Percentiles rank a stretch among this genome's conserved stretches.
Evolutionary conservation across 2,113 vertebrate species (phyloP).

Genomic region (Pelobates fuscus): DNA sequence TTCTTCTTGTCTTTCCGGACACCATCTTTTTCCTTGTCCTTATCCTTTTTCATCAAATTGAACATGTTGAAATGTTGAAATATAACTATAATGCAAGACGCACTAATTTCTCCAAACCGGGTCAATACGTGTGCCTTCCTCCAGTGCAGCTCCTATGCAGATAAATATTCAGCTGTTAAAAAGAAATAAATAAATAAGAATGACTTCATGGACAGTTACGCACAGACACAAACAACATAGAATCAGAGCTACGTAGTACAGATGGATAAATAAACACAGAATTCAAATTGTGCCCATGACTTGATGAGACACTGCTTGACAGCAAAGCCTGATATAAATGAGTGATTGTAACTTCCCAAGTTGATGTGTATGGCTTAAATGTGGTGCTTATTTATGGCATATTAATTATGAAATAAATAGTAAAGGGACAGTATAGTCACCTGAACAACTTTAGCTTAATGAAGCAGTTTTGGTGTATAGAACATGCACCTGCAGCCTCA

Average conservation of each 20-base stretch:
- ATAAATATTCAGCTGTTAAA: constrained; percentile 43
- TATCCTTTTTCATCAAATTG: constrained; percentile 90
- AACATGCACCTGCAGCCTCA: too few relatives aligned
- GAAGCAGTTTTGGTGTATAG: too few relatives aligned
- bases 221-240: not conserved
- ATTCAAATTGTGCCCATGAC: not conserved
- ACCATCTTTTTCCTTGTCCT: constrained; percentile 84
- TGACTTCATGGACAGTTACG: constrained; percentile 21
- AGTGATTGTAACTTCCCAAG: not conserved
- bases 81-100: constrained; percentile 4
- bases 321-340: not conserved
- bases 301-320: not conserved
- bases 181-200: constrained; percentile 10
- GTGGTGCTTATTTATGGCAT: not conserved
- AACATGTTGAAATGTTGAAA: constrained; percentile 75
- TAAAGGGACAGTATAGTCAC: too few relatives aligned
- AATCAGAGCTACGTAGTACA: not conserved
- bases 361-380: not conserved
- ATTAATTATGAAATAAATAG: too few relatives aligned
- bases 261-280: not conserved
- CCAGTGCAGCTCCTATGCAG: constrained; percentile 14
- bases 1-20: constrained; percentile 86
- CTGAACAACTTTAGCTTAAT: too few relatives aligned
- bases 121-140: constrained; percentile 2
- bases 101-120: not conserved